Evolutionary conservation across 2,113 vertebrate species (phyloP).

Genomic region (Psammodynastes pulverulentus): DNA sequence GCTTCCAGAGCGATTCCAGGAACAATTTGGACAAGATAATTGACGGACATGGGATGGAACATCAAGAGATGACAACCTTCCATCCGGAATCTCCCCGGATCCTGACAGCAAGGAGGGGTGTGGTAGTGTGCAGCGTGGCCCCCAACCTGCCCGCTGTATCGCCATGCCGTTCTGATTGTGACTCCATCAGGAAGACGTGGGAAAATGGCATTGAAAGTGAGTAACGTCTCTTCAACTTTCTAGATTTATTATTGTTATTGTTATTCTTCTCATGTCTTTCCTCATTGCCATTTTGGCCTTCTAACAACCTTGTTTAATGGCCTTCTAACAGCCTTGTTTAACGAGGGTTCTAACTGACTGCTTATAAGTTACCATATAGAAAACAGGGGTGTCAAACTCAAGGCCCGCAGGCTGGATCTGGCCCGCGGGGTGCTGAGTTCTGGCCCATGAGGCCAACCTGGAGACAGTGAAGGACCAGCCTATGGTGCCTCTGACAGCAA

Average conservation of each 20-base stretch:
- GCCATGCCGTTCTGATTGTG: conserved; percentile 89
- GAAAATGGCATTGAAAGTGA: conserved; percentile 82
- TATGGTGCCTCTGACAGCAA: no score
- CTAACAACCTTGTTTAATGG: no score
- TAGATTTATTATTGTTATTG: neutral
- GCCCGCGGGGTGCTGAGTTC: no score
- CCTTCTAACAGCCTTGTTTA: no score
- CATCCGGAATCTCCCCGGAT: conserved; percentile 91
- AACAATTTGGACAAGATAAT: conserved; percentile 87
- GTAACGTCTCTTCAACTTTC: conserved; percentile 5
- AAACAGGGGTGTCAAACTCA: no score
- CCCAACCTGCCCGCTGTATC: conserved; percentile 88
- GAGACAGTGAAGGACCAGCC: no score
- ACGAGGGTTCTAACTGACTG: neutral
- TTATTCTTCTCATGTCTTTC: neutral
- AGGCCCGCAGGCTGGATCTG: no score
- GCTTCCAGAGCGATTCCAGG: conserved; percentile 88
- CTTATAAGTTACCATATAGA: neutral
- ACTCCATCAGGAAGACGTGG: conserved; percentile 91
- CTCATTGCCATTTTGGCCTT: neutral
- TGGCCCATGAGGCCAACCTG: fast-evolving
- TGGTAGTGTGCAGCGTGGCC: conserved; percentile 95
- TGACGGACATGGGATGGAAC: conserved; percentile 80
- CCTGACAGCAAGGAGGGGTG: conserved; percentile 81
- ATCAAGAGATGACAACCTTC: conserved; percentile 96